Evolutionary conservation across 2,797 vertebrate genomes (phyloP).

Genomic region (Emydoidea blandingii): DNA sequence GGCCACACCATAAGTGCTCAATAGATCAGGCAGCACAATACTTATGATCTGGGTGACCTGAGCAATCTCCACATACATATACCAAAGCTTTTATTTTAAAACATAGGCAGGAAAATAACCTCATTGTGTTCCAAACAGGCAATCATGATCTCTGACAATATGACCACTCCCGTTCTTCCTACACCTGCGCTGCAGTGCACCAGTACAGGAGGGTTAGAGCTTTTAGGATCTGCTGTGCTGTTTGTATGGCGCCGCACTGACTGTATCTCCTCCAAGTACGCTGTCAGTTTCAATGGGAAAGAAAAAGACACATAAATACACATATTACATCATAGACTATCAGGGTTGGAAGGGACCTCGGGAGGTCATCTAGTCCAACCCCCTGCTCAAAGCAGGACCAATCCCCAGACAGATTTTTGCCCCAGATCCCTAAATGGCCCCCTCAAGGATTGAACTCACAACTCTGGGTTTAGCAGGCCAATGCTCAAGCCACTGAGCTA

Average conservation of each 20-base stretch:
- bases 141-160: slow-evolving; percentile 96
- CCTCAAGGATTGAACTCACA: too few species aligned
- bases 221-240: slow-evolving; percentile 90
- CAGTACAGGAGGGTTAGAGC: slow-evolving; percentile 88
- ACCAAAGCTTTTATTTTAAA: not conserved
- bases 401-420: too few species aligned
- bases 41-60: not conserved
- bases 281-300: slow-evolving; percentile 71
- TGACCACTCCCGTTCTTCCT: slow-evolving; percentile 94
- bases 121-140: slow-evolving; percentile 98
- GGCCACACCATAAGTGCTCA: not conserved
- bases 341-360: too few species aligned
- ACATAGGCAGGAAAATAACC: slow-evolving; percentile 73
- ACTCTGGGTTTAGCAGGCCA: too few species aligned
- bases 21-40: not conserved
- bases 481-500: too few species aligned
- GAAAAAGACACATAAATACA: not conserved
- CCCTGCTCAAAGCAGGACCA: too few species aligned
- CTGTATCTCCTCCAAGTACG: slow-evolving; percentile 97
- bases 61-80: not conserved
- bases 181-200: slow-evolving; percentile 98
- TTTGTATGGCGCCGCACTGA: slow-evolving; percentile 97
- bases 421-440: too few species aligned
- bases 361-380: too few species aligned
- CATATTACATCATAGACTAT: not conserved